Percentiles rank a stretch among this genome's conserved stretches.
Conservation (phyloP, 2,797 vertebrate species). For the Sebastes matsubarae region DNA sequence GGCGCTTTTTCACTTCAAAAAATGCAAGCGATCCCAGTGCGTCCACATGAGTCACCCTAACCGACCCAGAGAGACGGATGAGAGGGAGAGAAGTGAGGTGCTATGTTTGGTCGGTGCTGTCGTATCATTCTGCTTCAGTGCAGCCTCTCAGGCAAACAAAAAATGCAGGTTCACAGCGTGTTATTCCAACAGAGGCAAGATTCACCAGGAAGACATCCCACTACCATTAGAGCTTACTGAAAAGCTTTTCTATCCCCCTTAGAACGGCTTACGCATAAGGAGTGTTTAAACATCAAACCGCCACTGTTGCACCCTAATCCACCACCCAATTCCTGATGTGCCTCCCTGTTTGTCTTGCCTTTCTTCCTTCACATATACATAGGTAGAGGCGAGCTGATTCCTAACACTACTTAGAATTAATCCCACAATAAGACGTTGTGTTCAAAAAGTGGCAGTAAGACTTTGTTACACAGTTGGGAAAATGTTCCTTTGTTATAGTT, state of each 20-base stretch:
- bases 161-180: slow-evolving; percentile 56
- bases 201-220: slow-evolving; percentile 52
- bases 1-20: slow-evolving; percentile 27
- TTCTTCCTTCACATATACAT: slow-evolving; percentile 33
- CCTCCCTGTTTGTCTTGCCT: slow-evolving; percentile 37
- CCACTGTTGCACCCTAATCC: slow-evolving; percentile 61
- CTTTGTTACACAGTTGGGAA: not conserved
- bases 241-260: slow-evolving; percentile 63
- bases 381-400: slow-evolving; percentile 35
- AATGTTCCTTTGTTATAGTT: slow-evolving; percentile 24
- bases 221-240: slow-evolving; percentile 65
- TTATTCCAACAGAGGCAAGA: slow-evolving; percentile 58
- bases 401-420: slow-evolving; percentile 26
- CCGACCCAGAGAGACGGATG: slow-evolving; percentile 15
- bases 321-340: slow-evolving; percentile 49
- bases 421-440: slow-evolving; percentile 39
- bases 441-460: slow-evolving; percentile 26
- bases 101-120: slow-evolving; percentile 35
- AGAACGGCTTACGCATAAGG: slow-evolving; percentile 59
- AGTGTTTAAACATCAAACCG: slow-evolving; percentile 76
- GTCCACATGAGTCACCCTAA: slow-evolving; percentile 38
- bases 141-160: slow-evolving; percentile 57
- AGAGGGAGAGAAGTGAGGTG: slow-evolving; percentile 26
- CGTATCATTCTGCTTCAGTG: slow-evolving; percentile 57
- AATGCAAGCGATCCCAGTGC: slow-evolving; percentile 1